Base-by-base conservation (phyloP, 2,888 invertebrate genomes). In the Polydrusus tereticollis region DNA sequence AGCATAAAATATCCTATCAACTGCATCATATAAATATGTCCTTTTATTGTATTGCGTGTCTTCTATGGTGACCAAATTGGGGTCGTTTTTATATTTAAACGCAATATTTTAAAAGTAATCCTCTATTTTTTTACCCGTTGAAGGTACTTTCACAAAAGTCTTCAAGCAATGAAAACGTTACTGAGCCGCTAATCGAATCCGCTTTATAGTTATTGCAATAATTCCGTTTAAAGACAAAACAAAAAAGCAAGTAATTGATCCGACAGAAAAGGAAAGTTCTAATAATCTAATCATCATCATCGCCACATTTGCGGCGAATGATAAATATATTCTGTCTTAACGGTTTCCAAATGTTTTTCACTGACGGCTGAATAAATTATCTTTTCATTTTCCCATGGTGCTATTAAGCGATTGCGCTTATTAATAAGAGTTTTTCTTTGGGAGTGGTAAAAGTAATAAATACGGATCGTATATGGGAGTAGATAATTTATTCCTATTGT, bases 211-310 rank as follows among this genome's bases (percentile, higher is more conserved):
- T n/a, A n/a, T n/a, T 43, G n/a, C 43, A 43, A 43, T 16, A 43
- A 43, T n/a, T 18, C 18, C 43, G 18, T 43, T 43, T 43, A 18
- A n/a, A 43, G 18, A 18, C 18, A 18, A 5, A 43, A 43, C 43
- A 18, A 45, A 45, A 45, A 8, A 20, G 16, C 14, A 18, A 36
- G 18, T 20, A 10, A 66, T 57, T 43, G 66, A 66, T 66, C n/a
- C 33, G 66, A 41, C 29, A 23, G 66, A 66, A 66, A 66, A 57
- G 66, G 66, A 66, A 66, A 66, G 66, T 57, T 41, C n/a, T 52
- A 43, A 45, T 43, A 66, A 26, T 52, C 2, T 10, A 23, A 29
- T 29, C 21, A 66, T 57, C n/a, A 43, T 16, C 57, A 16, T 26
- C 2, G 4, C 18, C 16, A 5, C 45, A n/a, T 14, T 21, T 3